Base-by-base conservation (phyloP, 2,113 vertebrate genomes). In the Heterochromis multidens region DNA sequence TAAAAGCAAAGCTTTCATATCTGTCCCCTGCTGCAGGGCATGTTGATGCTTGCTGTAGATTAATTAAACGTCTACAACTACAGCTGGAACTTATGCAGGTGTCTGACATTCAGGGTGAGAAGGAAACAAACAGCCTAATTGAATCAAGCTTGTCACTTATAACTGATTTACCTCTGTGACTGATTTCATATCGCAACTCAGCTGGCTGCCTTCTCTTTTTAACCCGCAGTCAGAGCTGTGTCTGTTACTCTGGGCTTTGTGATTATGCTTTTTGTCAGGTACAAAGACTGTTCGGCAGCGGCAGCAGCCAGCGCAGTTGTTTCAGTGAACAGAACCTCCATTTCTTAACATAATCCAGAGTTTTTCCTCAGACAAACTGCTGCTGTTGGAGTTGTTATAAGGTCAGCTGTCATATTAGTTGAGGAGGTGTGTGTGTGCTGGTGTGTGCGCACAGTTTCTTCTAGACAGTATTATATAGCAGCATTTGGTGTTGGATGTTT, bases 371-470 rank as follows among this genome's bases (percentile, higher is more conserved):
- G 27, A 81, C 74, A 46, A 80, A 76, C 37, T 61, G 59, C 80
- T 56, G 58, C 82, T 61, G 79, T 23, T 86, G 11, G 7, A 79
- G 86, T 70, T 14, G 2, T 65, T 43, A 8, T 77, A 78, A 92
- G 78, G 85, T 91, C 89, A 83, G 89, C 87, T 87, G 93, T 87
- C 89, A 79, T 81, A 49, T 82, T 23, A 59, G n/a, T 46, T 80
- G 40, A 67, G 19, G 37, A 40, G 27, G 25, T 35, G 56, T 79
- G 63, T 59, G 33, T 25, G 70, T 23, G 27, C 43, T 65, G 5
- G 27, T 80, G 74, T 29, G 70, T 25, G 62, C 27, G 37, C 49
- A 27, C 12, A 16, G 5, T 49, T 74, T 57, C 17, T 40, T 13
- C 9, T n/a, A 10, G 1, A 56, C n/a, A 29, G 25, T 52, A 13